A percentile compares a stretch with the other conserved stretches of the same genome.
phyloP scores from a whole-genome alignment of 2,888 invertebrate species.

The Ptychoptera albimana region DNA sequence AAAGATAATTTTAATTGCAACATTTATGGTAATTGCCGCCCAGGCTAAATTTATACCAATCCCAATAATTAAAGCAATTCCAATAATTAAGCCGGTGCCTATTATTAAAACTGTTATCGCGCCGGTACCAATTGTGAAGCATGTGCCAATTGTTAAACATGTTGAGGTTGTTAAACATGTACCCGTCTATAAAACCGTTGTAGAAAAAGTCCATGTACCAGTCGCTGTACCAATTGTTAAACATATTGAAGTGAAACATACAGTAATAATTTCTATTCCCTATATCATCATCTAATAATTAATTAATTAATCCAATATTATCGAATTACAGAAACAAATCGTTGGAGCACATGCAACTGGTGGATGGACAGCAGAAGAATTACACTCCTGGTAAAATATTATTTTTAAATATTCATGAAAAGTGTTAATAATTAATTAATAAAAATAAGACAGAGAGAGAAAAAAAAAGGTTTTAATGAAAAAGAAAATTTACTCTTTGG shows the following conservation, averaged over 20 bases:
- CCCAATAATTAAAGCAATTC: background rate
- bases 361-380: too few relatives aligned
- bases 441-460: too few relatives aligned
- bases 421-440: too few relatives aligned
- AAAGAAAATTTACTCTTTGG: too few relatives aligned
- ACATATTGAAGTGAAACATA: background rate
- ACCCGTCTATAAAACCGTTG: conserved; percentile 4
- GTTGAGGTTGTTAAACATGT: conserved; percentile 7
- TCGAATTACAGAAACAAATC: too few relatives aligned
- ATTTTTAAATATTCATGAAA: too few relatives aligned
- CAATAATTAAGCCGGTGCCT: background rate
- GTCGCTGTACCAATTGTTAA: background rate
- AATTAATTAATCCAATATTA: too few relatives aligned
- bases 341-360: too few relatives aligned
- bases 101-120: background rate
- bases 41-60: background rate
- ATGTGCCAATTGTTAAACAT: conserved; percentile 2
- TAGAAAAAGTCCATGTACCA: background rate
- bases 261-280: background rate
- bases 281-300: background rate
- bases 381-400: too few relatives aligned
- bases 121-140: conserved; percentile 1
- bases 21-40: background rate
- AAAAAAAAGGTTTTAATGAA: too few relatives aligned
- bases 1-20: background rate